Evolutionary conservation across 2,113 vertebrate species (phyloP), one percentile per base, ranked within the genome.

Genomic region (Pristiophorus japonicus): DNA sequence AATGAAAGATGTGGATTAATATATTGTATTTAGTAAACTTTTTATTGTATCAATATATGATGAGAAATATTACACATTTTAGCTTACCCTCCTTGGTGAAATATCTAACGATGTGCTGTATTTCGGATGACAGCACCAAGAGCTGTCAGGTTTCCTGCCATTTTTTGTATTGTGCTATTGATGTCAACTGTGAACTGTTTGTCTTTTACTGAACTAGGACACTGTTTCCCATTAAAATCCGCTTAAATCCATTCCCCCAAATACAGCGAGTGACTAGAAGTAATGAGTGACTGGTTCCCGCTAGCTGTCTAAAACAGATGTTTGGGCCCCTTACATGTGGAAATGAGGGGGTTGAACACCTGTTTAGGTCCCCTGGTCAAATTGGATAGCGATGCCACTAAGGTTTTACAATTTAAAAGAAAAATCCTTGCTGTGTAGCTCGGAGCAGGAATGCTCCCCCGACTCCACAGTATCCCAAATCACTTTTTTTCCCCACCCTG

Each of bases 11-110:
- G 59, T 63, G 88, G 65, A 51, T 47, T 94, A 94, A 73, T 51
- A 59, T 94, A 67, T 65, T 70, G 45, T 73, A 34, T 47, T 94
- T 73, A 51, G 65, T 51, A 67, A 94, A 70, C 24, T 70, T 94
- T 94, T 47, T 94, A 94, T 67, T 66, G 92, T 94, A 67, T 67
- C 67, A 94, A 94, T 94, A 24, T 87, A 30, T 27, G 38, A 94
- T 38, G 42, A 94, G 24, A 94, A 94, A 51, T 70, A 70, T 67
- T 30, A 94, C 34, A 63, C 66, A 73, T 94, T 47, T 27, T 94
- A 94, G 66, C 66, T 94, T 67, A 47, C 24, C 10, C 18, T 66
- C 3, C 42, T 8, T 51, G n/a, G 59, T 63, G 16, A 38, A 92
- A 38, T 92, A 63, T 51, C 59, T 88, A 55, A 34, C 51, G 30